Base-by-base conservation (phyloP, 2,797 vertebrate genomes). In the Delichon dasypus region DNA sequence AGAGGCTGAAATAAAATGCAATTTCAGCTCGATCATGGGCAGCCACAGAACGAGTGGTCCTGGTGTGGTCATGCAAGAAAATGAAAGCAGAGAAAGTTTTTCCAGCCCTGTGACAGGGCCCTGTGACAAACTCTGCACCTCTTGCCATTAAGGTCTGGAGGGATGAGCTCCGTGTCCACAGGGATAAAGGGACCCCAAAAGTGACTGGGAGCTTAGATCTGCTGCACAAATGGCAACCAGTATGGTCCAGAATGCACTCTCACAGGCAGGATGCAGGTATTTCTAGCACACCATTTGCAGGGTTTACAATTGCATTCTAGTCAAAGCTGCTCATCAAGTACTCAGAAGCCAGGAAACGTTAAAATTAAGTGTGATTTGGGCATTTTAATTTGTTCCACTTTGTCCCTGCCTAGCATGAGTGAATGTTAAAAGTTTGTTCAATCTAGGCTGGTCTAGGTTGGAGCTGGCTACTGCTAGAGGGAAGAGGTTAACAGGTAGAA, bases 1-100 rank as follows among this genome's bases (percentile, higher is more conserved):
- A 42, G 72, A 72, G 44, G 45, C 75, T 85, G 85, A 93, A 94
- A 93, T 84, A 82, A 85, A 93, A 84, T 32, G 27, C 44, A 79
- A n/a, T 91, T 96, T 88, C 44, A 70, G 30, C 14, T 60, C 12
- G 1, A 50, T 44, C 34, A 57, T 23, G 34, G 68, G 47, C 45
- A 38, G n/a, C 44, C 62, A n/a, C 32, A 32, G 44, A 20, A 45
- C 1, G 7, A 40, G 47, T 53, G 44, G 34, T 44, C 6, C 26
- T 72, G n/a, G 17, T 42, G 21, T 40, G 30, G 11, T 22, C 67
- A 5, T 8, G 21, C 13, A n/a, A 38, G 22, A 80, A 19, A 42
- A 55, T 6, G 11, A 45, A 72, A 57, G 13, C 10, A 23, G 3
- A 32, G 27, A n/a, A 44, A 47, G 9, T 1, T 57, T 72, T 74